These are phyloP conservation scores for silkworm (Bombyx mori) DNA, from an alignment of 1,140 invertebrate species.

Conservation along the genomic window ASM3026992v2 NC_085134.1:8493001-8493500, in stretches of 20 bases:
- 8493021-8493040: constrained; percentile 46
- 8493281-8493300: constrained; percentile 39
- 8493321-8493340: constrained; percentile 41
- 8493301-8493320: constrained; percentile 53
- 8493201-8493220: constrained; percentile 41
- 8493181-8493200: constrained; percentile 46
- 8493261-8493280: constrained; percentile 44
- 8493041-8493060: constrained; percentile 47
- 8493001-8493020: constrained; percentile 40
- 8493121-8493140: constrained; percentile 66
- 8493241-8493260: constrained; percentile 29
- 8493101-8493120: constrained; percentile 69
- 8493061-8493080: constrained; percentile 46
- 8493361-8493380: constrained; percentile 39
- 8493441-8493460: constrained; percentile 46
- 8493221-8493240: constrained; percentile 31
- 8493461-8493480: constrained; percentile 76
- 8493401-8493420: constrained; percentile 54
- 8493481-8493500: constrained; percentile 85
- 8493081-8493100: constrained; percentile 60
- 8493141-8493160: constrained; percentile 63
- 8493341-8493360: constrained; percentile 48
- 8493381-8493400: constrained; percentile 54
- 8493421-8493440: constrained; percentile 41
- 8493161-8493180: constrained; percentile 54